Base-by-base conservation (phyloP, 2,113 vertebrate genomes). In the Sciurus niger region DNA sequence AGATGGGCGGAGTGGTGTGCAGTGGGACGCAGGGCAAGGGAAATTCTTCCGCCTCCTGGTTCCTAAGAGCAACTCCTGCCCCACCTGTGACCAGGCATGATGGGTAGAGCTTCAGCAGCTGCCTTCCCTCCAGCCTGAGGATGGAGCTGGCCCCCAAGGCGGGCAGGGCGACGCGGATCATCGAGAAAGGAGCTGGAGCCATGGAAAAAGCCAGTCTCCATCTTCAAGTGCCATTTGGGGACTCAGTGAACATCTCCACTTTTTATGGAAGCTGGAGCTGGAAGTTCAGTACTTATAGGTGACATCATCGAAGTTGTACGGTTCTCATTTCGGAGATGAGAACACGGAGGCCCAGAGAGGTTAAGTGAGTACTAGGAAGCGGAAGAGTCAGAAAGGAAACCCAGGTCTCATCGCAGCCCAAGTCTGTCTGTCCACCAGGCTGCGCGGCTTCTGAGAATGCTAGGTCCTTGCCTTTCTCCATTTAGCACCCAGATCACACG, bases 391-490 rank as follows among this genome's bases (percentile, higher is more conserved):
- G 22, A 76, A 68, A 79, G 46, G 9, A 84, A 70, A 60, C n/a
- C 40, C 20, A 28, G 40, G 12, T 51, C 4, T 83, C 46, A 55
- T 51, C 65, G 53, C 30, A 9, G 16, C 16, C 53, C 18, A 58
- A 67, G 17, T 8, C 67, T 83, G 0, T 18, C n/a, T 73, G 10
- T 13, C 34, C 34, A 40, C 4, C 0, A 34, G 0, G 4, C 16
- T 20, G 37, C 0, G 3, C 8, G 68, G 30, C 12, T 79, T 63
- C 37, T 48, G 73, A 32, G 65, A 53, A 28, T 10, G 32, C 58
- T 74, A 63, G 28, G 22, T 34, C 55, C 58, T 87, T 58, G 76
- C 22, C 30, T 92, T 93, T 88, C 60, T 73, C 25, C 25, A 9
- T 32, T 68, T 67, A 70, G 30, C 78, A 55, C 78, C 40, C 55